A percentile compares a stretch with the other conserved stretches of the same genome.
These are phyloP conservation scores for Tragelaphus strepsiceros DNA, from an alignment of 2,113 vertebrate genomes.

Conservation along the genomic window DNA sequence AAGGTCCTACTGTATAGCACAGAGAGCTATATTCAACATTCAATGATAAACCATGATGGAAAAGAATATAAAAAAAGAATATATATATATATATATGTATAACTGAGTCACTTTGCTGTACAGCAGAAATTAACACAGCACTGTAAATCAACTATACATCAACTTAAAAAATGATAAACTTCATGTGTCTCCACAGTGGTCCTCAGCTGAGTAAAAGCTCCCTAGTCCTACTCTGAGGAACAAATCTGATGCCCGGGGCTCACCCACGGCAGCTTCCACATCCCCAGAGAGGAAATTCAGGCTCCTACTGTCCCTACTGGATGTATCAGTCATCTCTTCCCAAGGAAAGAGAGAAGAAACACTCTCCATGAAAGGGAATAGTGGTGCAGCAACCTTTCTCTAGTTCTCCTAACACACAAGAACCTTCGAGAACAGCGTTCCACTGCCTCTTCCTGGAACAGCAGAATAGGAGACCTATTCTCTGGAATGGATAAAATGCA, in stretches of 20 bases:
- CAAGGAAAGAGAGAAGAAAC: neutral
- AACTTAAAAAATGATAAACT: neutral
- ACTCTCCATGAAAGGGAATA: neutral
- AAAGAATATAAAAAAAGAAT: neutral
- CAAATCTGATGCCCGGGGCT: neutral
- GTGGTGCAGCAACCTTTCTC: neutral
- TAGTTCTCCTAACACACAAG: neutral
- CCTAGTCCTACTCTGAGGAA: neutral
- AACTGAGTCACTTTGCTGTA: neutral
- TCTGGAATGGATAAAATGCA: neutral
- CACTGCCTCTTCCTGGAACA: neutral
- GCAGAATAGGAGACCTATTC: neutral
- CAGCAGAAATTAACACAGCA: neutral
- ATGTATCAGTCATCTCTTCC: neutral
- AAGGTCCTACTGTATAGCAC: neutral
- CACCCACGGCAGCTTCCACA: fast-evolving
- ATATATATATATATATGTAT: neutral
- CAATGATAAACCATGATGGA: neutral
- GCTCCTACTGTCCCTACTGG: neutral
- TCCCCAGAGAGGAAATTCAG: neutral
- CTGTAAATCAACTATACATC: neutral
- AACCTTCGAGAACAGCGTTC: neutral
- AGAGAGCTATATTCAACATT: neutral
- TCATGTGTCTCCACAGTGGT: neutral
- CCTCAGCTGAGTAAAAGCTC: neutral